A percentile compares a stretch with the other conserved stretches of the same genome.
phyloP scores from a whole-genome alignment of 2,888 invertebrate genomes.

The Eristalinus aeneus region DNA sequence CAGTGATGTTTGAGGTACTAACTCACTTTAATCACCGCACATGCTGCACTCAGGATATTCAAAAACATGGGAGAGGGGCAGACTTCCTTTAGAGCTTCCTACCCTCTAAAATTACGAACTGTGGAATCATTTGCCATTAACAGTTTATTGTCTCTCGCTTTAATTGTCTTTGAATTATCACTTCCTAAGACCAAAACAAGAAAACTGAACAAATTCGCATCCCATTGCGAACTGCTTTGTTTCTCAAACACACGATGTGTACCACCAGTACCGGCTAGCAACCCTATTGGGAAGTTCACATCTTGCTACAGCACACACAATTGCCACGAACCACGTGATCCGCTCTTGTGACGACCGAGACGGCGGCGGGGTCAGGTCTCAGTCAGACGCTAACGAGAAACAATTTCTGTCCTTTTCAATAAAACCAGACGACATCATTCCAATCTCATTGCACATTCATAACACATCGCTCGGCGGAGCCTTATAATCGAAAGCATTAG shows the following conservation, averaged over 20 bases:
- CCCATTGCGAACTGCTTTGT: not conserved
- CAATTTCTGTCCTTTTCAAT: conserved; percentile 60
- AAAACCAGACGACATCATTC: conserved; percentile 55
- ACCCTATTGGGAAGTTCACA: not conserved
- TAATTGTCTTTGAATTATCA: too few relatives aligned
- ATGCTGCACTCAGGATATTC: too few relatives aligned
- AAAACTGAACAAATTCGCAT: not conserved
- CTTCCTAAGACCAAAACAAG: not conserved
- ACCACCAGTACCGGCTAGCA: not conserved
- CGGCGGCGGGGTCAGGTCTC: not conserved
- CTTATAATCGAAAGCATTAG: conserved; percentile 65
- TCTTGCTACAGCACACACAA: not conserved
- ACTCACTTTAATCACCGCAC: too few relatives aligned
- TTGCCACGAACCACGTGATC: too few relatives aligned
- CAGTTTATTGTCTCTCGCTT: too few relatives aligned
- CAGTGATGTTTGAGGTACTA: too few relatives aligned
- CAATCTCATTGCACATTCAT: conserved; percentile 65
- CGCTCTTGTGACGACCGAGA: too few relatives aligned
- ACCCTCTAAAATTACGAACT: too few relatives aligned
- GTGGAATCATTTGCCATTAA: too few relatives aligned
- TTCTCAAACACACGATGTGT: not conserved
- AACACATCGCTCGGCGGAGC: conserved; percentile 48
- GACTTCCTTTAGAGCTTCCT: too few relatives aligned
- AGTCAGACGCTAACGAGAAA: not conserved
- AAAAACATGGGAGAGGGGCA: too few relatives aligned